Evolutionary conservation across 2,113 vertebrate genomes (phyloP).

Genomic region (Petrocephalus microphthalmus): DNA sequence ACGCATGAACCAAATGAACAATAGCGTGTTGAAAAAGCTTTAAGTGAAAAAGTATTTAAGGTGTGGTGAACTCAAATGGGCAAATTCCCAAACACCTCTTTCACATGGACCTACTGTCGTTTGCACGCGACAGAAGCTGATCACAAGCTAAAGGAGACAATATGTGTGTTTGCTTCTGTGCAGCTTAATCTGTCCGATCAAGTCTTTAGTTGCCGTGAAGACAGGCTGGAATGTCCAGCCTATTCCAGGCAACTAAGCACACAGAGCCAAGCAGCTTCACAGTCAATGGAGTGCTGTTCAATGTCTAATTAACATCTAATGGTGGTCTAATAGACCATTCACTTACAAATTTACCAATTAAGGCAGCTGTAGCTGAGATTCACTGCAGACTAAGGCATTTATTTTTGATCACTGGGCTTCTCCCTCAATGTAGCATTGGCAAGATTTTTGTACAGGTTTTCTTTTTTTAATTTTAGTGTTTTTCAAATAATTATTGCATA

Average conservation of each 20-base stretch:
- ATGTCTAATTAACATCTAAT: background rate
- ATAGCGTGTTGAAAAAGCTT: background rate
- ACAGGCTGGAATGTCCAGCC: constrained; percentile 4
- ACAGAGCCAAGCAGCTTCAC: background rate
- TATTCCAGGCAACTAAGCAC: background rate
- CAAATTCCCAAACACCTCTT: constrained; percentile 2
- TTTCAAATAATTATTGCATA: background rate
- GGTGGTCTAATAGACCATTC: background rate
- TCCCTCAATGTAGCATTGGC: background rate
- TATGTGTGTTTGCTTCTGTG: constrained; percentile 4
- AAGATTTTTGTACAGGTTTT: background rate
- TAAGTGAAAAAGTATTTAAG: background rate
- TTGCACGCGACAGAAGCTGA: background rate
- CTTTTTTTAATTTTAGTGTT: background rate
- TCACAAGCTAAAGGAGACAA: background rate
- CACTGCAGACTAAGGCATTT: background rate
- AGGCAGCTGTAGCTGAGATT: background rate
- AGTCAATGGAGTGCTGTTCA: background rate
- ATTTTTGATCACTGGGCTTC: background rate
- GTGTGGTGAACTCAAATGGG: background rate
- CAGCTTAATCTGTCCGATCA: background rate
- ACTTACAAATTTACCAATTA: background rate
- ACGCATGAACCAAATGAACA: background rate
- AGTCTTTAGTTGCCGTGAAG: background rate
- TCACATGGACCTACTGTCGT: background rate